Conservation (phyloP, 2,797 vertebrate species). For the Gadopsis marmoratus region DNA sequence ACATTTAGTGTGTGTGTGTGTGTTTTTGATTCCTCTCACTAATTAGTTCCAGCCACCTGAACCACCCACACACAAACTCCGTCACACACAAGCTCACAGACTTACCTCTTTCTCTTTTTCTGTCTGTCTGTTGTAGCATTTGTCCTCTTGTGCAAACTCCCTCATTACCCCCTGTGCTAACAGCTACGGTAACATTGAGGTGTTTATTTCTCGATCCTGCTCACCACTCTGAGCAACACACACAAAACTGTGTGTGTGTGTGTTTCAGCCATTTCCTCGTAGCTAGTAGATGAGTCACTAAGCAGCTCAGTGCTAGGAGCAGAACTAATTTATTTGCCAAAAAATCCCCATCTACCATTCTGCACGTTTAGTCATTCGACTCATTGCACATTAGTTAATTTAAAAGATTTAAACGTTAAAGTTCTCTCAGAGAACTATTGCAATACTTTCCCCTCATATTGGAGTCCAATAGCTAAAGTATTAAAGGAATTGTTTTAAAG, state of each 20-base stretch:
- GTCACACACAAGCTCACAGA: constrained; percentile 40
- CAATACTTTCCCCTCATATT: neutral
- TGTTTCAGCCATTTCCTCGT: constrained; percentile 39
- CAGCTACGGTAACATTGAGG: constrained; percentile 38
- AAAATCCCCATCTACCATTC: constrained; percentile 32
- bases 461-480: neutral
- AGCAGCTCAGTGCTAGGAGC: constrained; percentile 40
- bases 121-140: constrained; percentile 42
- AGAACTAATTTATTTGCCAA: constrained; percentile 52
- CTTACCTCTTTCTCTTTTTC: constrained; percentile 30
- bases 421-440: neutral
- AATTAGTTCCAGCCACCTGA: constrained; percentile 70
- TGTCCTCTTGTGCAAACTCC: constrained; percentile 50
- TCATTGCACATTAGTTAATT: constrained; percentile 24
- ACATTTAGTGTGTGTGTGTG: constrained; percentile 17
- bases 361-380: constrained; percentile 21
- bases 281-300: constrained; percentile 58
- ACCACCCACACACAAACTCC: constrained; percentile 56
- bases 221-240: constrained; percentile 38
- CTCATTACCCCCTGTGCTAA: constrained; percentile 46
- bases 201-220: constrained; percentile 56
- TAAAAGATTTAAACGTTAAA: constrained; percentile 19
- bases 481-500: constrained; percentile 4
- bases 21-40: constrained; percentile 56
- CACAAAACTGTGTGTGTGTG: constrained; percentile 8